Evolutionary conservation across 2,888 invertebrate genomes (phyloP), one percentile per base, ranked within the genome.

Genomic region (Epinotia bilunana): DNA sequence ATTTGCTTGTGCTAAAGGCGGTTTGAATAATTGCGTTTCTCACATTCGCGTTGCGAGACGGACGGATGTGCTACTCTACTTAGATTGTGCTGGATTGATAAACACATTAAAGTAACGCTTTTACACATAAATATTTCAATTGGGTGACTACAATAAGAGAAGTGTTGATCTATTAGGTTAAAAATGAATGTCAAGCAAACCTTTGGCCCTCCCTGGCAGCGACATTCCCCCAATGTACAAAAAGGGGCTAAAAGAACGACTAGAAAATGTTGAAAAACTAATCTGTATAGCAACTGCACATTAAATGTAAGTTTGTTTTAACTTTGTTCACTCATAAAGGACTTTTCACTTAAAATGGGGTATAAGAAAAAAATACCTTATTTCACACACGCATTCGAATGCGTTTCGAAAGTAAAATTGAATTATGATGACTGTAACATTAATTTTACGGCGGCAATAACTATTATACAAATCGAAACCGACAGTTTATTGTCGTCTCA

Each of bases 401-500:
- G 46, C 33, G 33, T 68, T 69, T 63, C 23, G 69, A 64, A 74
- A 74, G 73, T 64, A 33, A 49, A 64, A 33, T 64, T 70, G 20
- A 64, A 70, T 63, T 70, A 64, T 53, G 64, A 60, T 33, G 20
- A 28, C 23, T 39, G 39, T 49, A 58, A 70, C 16, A 64, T 57
- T 53, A 70, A 64, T 70, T 74, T 70, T 60, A 74, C 49, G 64
- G 53, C 70, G 18, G 11, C 49, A 60, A 64, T 64, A 64, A 74
- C 63, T 33, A 69, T 64, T 69, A 74, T 43, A 72, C 72, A n/a
- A 69, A 69, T 74, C 49, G 62, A 62, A 69, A 61, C 61, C 61
- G 74, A 75, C 74, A 75, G 74, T 70, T 74, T 76, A 71, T 63
- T 77, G 74, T 75, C 74, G 65, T 65, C 68, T 77, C 61, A 65